Evolutionary conservation across 2,888 invertebrate species (phyloP).

Genomic region (Lapara coniferarum): DNA sequence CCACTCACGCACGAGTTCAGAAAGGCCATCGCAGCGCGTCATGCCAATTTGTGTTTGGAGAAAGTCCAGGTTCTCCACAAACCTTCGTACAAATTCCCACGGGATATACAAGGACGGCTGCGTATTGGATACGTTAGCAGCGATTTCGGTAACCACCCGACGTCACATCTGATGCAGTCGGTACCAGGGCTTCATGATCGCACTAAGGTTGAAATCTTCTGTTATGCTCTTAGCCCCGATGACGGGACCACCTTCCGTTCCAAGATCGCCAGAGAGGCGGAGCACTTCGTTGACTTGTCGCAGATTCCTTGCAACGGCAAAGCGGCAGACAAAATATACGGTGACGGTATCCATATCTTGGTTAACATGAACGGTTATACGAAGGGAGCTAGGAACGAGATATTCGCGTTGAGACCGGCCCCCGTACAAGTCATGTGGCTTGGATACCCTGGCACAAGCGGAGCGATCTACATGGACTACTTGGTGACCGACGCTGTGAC

Average conservation of each 20-base stretch:
- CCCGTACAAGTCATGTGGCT: conserved; percentile 99
- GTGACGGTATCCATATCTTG: conserved; percentile 97
- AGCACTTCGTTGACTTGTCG: conserved; percentile 98
- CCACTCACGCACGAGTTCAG: conserved; percentile 97
- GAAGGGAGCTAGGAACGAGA: conserved; percentile 99
- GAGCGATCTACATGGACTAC: conserved; percentile 99
- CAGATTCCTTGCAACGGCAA: conserved; percentile 97
- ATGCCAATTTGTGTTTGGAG: conserved; percentile 98
- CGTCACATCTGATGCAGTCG: conserved; percentile 99
- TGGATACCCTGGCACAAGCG: conserved; percentile 99
- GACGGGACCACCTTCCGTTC: conserved; percentile 98
- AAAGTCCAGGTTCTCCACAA: conserved; percentile 98
- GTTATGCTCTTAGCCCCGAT: conserved; percentile 97
- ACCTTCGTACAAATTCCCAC: conserved; percentile 91
- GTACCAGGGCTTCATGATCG: conserved; percentile 97
- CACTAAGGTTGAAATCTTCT: conserved; percentile 93
- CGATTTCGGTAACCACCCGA: conserved; percentile 99
- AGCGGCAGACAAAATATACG: conserved; percentile 97
- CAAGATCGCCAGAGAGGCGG: conserved; percentile 97
- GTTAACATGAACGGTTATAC: conserved; percentile 99
- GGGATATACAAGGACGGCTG: conserved; percentile 88
- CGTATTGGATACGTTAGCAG: conserved; percentile 99
- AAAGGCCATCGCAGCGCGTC: conserved; percentile 97
- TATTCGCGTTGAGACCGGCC: conserved; percentile 97
- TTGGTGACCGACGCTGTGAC: conserved; percentile 98